Evolutionary conservation across 92 coral and sea anemone genomes (phyloP).

Genomic region (Siderastrea radians): DNA sequence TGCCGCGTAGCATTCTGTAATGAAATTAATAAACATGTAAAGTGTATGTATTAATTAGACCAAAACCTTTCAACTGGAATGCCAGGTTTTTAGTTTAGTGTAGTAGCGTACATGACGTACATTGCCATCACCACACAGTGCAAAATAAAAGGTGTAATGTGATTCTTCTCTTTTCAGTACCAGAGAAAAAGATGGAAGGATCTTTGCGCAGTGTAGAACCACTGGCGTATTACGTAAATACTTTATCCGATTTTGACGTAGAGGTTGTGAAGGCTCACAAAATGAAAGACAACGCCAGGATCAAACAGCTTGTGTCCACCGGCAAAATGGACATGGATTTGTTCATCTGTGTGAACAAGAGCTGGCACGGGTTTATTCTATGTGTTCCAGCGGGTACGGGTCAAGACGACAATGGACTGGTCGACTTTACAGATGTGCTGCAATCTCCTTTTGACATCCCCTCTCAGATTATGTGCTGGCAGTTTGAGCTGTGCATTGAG

Average conservation of each 20-base stretch:
- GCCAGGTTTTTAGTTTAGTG: no score
- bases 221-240: conserved; percentile 86
- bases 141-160: no score
- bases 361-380: conserved; percentile 85
- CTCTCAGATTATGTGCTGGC: conserved; percentile 64
- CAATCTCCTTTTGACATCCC: conserved; percentile 83
- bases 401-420: conserved; percentile 10
- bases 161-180: no score
- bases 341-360: conserved; percentile 79
- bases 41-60: no score
- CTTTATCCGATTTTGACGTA: conserved; percentile 72
- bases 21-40: no score
- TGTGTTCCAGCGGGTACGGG: conserved; percentile 82
- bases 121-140: no score
- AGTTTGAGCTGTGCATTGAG: conserved; percentile 80
- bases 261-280: conserved; percentile 72
- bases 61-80: no score
- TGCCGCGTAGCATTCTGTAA: no score
- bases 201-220: conserved; percentile 78
- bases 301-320: conserved; percentile 57
- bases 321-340: conserved; percentile 76
- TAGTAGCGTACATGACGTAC: no score
- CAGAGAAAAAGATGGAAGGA: conserved; percentile 58
- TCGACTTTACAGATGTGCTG: conserved; percentile 68
- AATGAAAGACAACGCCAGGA: conserved; percentile 50